Conservation (phyloP, 1,140 invertebrate species). For the Apis dorsata region DNA sequence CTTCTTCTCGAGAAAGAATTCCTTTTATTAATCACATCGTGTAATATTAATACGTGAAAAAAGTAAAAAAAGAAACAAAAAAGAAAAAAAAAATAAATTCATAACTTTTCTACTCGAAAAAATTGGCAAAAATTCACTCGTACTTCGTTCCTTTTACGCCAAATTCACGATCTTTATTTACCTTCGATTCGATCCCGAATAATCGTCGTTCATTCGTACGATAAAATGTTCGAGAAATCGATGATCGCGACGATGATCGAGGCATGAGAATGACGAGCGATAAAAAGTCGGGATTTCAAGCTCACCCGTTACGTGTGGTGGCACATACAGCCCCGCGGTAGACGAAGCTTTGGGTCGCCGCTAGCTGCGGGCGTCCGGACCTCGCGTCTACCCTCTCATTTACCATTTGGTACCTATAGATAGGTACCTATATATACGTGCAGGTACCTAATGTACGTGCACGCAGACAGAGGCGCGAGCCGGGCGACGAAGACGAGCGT, state of each 20-base stretch:
- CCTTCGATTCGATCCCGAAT: too few species aligned
- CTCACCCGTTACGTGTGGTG: constrained; percentile 75
- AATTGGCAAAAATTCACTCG: neutral
- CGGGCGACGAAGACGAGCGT: constrained; percentile 48
- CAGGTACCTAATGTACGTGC: constrained; percentile 70
- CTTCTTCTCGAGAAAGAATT: too few species aligned
- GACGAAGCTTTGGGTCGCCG: constrained; percentile 80
- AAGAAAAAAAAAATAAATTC: too few species aligned
- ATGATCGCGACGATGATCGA: neutral
- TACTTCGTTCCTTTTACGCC: neutral
- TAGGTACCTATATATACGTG: constrained; percentile 75
- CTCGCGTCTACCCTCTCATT: constrained; percentile 80
- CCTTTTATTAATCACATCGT: too few species aligned
- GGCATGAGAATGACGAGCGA: too few species aligned
- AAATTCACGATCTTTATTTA: neutral
- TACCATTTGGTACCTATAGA: constrained; percentile 81
- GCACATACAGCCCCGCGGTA: constrained; percentile 78
- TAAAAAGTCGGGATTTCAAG: constrained; percentile 47
- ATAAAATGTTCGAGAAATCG: neutral
- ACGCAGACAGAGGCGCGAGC: constrained; percentile 64
- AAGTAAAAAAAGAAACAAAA: too few species aligned
- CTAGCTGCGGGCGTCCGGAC: constrained; percentile 78
- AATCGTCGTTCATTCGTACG: too few species aligned
- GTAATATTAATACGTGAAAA: too few species aligned
- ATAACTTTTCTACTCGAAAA: neutral